Percentiles rank a stretch among this genome's conserved stretches.
Evolutionary conservation across 2,888 invertebrate species (phyloP).

Genomic region (Ptilodon capucinus): DNA sequence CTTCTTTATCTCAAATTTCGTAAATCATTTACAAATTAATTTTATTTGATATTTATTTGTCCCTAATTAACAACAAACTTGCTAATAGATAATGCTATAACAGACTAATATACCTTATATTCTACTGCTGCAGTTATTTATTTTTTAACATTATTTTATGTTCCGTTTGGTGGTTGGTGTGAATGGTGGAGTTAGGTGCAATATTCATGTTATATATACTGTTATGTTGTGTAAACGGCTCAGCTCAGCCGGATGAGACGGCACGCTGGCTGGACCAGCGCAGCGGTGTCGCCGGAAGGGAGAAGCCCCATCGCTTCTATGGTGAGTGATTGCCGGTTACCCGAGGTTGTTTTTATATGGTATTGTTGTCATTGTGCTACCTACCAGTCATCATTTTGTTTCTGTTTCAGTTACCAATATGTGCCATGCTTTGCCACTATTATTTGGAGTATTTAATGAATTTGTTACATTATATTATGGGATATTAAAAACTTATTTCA

Average conservation of each 20-base stretch:
- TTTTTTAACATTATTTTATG: slow-evolving; percentile 71
- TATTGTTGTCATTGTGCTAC: slow-evolving; percentile 29
- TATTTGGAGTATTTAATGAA: slow-evolving; percentile 32
- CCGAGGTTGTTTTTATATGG: background rate
- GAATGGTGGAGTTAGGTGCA: slow-evolving; percentile 75
- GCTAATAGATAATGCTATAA: slow-evolving; percentile 7
- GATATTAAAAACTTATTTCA: slow-evolving; percentile 31
- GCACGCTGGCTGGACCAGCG: slow-evolving; percentile 76
- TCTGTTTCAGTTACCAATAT: slow-evolving; percentile 66
- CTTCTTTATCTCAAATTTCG: too few relatives aligned
- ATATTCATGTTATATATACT: slow-evolving; percentile 83
- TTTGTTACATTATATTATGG: slow-evolving; percentile 34
- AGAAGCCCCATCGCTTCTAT: slow-evolving; percentile 77
- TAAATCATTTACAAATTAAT: too few relatives aligned
- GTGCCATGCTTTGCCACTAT: slow-evolving; percentile 54
- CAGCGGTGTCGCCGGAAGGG: slow-evolving; percentile 56
- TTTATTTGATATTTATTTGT: slow-evolving; percentile 13
- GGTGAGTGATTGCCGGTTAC: slow-evolving; percentile 59
- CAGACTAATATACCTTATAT: slow-evolving; percentile 40
- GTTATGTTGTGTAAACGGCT: slow-evolving; percentile 80
- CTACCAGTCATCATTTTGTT: slow-evolving; percentile 43
- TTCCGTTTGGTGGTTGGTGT: slow-evolving; percentile 79
- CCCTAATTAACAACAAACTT: slow-evolving; percentile 8
- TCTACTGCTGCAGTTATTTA: slow-evolving; percentile 35
- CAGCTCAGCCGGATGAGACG: slow-evolving; percentile 80